Evolutionary conservation across 2,797 vertebrate genomes (phyloP), one percentile per base, ranked within the genome.

Genomic region (Acipenser ruthenus): DNA sequence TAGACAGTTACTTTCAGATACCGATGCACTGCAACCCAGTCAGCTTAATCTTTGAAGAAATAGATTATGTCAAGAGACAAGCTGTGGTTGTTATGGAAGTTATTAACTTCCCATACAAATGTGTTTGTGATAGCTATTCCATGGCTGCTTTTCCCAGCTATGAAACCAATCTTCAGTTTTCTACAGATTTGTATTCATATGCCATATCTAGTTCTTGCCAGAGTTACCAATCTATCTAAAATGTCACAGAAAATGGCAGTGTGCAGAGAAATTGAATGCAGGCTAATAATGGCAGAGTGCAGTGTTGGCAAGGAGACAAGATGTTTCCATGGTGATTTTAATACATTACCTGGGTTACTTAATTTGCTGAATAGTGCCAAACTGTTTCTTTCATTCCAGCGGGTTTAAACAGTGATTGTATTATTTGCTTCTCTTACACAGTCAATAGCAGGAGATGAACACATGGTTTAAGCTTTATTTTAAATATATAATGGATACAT

Each of bases 81-180:
- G 23, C 23, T 37, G 23, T 23, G 23, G 23, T 4, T 37, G 23
- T 37, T 18, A 37, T 37, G 23, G 23, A 37, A 37, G 23, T 37
- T 37, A 37, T 37, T 37, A 37, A 37, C 2, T 37, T 67, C 53
- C 64, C 69, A 23, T 52, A 47, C 64, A 62, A 65, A 62, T 67
- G 69, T 49, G 59, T 56, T 6, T n/a, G 61, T 62, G 70, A 60
- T 65, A 61, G 61, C 64, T 49, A 64, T 66, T 48, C 49, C 18
- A 68, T 60, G 66, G 66, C 53, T 63, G 64, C 68, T 66, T 68
- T 67, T 68, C 68, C 68, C 64, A 68, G 66, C 68, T 74, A 72
- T 72, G 63, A 72, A 69, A 65, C 65, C 72, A 70, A 59, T 60
- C 64, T 69, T 60, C 65, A 61, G 65, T 69, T 68, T 72, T 60